Conservation (phyloP, 2,113 vertebrate genomes). For the Motacilla tschutschensis region DNA sequence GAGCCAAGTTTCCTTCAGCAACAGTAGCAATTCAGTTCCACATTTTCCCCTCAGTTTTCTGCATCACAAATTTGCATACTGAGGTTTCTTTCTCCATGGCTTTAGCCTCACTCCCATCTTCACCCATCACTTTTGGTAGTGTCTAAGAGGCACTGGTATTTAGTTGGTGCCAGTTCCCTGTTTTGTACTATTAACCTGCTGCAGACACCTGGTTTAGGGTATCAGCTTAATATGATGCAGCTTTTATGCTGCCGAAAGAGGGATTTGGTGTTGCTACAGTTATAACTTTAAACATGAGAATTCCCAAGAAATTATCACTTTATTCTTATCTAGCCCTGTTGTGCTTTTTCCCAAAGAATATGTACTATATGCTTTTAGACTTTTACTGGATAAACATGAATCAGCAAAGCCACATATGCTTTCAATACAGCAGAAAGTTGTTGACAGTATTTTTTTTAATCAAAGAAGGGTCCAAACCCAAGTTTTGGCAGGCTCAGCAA, state of each 20-base stretch:
- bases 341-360: not conserved
- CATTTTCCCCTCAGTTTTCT: not conserved
- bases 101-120: not conserved
- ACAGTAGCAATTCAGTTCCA: not conserved
- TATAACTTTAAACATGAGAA: fast-evolving
- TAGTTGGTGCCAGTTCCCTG: not conserved
- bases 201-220: not conserved
- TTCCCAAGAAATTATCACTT: not conserved
- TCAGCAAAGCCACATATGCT: constrained; percentile 3
- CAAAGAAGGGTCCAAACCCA: not conserved
- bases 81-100: not conserved
- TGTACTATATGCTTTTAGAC: not conserved
- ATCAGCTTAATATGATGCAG: not conserved
- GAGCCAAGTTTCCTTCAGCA: not conserved
- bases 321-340: not conserved
- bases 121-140: not conserved
- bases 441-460: not conserved
- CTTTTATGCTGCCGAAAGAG: not conserved
- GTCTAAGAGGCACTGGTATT: not conserved
- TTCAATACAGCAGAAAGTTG: not conserved
- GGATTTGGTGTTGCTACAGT: not conserved
- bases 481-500: not conserved
- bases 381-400: not conserved
- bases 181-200: not conserved
- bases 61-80: not conserved